Evolutionary conservation across 2,797 vertebrate species (phyloP).

Genomic region (Paramormyrops hopkinsi): DNA sequence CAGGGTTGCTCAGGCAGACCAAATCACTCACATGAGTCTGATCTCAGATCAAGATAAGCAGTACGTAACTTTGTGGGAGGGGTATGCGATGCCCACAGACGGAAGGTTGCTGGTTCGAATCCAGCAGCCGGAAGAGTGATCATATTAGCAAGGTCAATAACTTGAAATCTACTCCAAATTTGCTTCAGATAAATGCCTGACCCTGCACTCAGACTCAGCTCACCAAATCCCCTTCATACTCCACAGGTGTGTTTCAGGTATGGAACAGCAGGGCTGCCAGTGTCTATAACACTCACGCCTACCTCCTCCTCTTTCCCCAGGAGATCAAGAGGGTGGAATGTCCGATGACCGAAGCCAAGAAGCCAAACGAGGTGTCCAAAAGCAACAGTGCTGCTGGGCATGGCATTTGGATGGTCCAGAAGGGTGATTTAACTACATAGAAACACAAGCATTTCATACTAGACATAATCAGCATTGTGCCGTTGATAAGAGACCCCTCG

Average conservation of each 20-base stretch:
- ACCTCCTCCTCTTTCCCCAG: not conserved
- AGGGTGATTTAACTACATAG: not conserved
- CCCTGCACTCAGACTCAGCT: not conserved
- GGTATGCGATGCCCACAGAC: not conserved
- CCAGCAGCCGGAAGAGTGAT: not conserved
- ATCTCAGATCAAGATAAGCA: not conserved
- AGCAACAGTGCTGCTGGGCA: not conserved
- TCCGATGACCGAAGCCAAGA: not conserved
- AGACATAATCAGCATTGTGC: too few species aligned
- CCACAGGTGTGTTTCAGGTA: not conserved
- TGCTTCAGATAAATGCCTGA: not conserved
- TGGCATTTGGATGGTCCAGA: not conserved
- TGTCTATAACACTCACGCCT: not conserved
- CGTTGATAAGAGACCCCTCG: not conserved
- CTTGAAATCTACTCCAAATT: not conserved
- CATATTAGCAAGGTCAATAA: not conserved
- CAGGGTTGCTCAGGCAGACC: not conserved
- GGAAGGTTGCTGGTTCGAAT: not conserved
- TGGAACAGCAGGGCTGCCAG: not conserved
- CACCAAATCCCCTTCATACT: not conserved
- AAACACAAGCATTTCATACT: constrained; percentile 8
- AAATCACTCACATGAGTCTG: not conserved
- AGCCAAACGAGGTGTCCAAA: too few species aligned
- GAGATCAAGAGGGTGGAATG: not conserved
- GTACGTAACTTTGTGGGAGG: not conserved